Evolutionary conservation across 1,140 invertebrate species (phyloP), one percentile per base, ranked within the genome.

Genomic region (Agraylea sexmaculata): DNA sequence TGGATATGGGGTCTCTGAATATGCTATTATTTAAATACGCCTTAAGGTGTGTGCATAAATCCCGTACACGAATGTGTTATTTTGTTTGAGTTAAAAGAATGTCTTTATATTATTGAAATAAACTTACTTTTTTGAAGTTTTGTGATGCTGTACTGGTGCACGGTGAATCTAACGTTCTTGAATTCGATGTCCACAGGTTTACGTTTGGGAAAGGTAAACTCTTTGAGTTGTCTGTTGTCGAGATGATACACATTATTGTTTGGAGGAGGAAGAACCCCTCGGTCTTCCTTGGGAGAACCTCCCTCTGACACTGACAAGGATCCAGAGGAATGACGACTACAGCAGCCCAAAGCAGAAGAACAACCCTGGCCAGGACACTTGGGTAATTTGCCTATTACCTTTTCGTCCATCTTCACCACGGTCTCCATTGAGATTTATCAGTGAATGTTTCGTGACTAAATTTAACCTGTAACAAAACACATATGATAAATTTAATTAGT

Each of bases 121-220:
- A 3, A 60, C 64, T 64, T 45, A 67, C 64, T 59, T 15, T 55
- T 46, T 38, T 53, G 48, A 20, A 64, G 44, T 46, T 60, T 64
- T 33, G 46, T 53, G 7, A 64, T 18, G 2, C 51, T 53, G 44
- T 61, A 58, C 13, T 48, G 48, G 20, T 55, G 56, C 19, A 82
- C 76, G 0, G 69, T 74, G 43, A 77, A 80, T 2, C 62, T 70
- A 37, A 85, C 68, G 43, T 83, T 70, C 40, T 73, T 73, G 49
- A 85, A 84, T 36, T 73, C 70, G 38, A 85, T 66, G 45, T 80
- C 71, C 23, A 83, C 64, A 0, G 71, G 69, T 27, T 70, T 57
- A 17, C 68, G 59, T 13, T 43, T 45, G 11, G 43, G 43, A 31
- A 49, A 37, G n/a, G 34, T 27, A 21, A 40, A 41, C 40, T 49